Evolutionary conservation across 1,140 invertebrate species (phyloP).

Genomic region (Batillaria attramentaria): DNA sequence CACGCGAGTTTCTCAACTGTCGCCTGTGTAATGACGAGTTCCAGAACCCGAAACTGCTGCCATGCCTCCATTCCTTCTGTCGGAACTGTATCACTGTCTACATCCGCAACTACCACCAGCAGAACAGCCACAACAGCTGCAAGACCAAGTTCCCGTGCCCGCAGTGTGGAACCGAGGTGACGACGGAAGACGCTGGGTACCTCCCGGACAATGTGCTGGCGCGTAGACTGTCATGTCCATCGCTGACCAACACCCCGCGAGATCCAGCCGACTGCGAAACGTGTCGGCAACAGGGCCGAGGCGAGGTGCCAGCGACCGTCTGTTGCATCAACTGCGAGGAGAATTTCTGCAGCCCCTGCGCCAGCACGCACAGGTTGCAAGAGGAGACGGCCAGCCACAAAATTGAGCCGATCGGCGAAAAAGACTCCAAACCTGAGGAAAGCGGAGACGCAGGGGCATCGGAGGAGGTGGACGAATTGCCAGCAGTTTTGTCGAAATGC

Average conservation of each 20-base stretch:
- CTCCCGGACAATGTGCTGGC: slow-evolving; percentile 60
- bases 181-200: slow-evolving; percentile 23
- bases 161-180: slow-evolving; percentile 55
- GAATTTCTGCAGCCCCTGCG: slow-evolving; percentile 51
- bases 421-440: slow-evolving; percentile 30
- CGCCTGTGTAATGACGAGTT: slow-evolving; percentile 66
- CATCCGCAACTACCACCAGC: too few relatives aligned
- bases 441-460: slow-evolving; percentile 12
- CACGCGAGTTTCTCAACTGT: slow-evolving; percentile 62
- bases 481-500: slow-evolving; percentile 47
- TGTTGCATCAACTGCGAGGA: slow-evolving; percentile 61
- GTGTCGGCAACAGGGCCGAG: slow-evolving; percentile 46
- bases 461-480: slow-evolving; percentile 20
- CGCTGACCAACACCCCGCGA: slow-evolving; percentile 1
- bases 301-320: slow-evolving; percentile 46
- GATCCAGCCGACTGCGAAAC: not conserved
- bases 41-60: slow-evolving; percentile 82
- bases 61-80: slow-evolving; percentile 94
- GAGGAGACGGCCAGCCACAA: slow-evolving; percentile 51
- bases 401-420: slow-evolving; percentile 36
- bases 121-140: slow-evolving; percentile 19
- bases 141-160: slow-evolving; percentile 52
- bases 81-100: slow-evolving; percentile 80
- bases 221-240: slow-evolving; percentile 52
- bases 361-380: slow-evolving; percentile 45